A percentile compares a stretch with the other conserved stretches of the same genome.
Conservation (phyloP, 2,113 vertebrate species). For the Ovibos moschatus region DNA sequence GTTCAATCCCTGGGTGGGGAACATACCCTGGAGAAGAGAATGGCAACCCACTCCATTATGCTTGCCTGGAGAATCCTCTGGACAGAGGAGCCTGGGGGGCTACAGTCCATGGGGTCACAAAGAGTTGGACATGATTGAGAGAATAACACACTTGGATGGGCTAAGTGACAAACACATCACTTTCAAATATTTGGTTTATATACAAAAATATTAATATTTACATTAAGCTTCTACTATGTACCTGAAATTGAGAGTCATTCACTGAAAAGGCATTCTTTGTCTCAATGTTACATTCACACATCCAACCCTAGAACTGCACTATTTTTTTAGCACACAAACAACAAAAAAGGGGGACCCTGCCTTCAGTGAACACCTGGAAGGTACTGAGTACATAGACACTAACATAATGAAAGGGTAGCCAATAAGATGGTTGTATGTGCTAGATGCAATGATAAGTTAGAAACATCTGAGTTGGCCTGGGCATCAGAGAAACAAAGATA, state of each 20-base stretch:
- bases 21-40: neutral
- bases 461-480: neutral
- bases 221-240: neutral
- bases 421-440: neutral
- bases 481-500: neutral
- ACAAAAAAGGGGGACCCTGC: neutral
- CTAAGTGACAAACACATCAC: neutral
- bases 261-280: neutral
- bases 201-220: neutral
- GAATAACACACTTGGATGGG: neutral
- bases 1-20: neutral
- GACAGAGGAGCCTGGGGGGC: neutral
- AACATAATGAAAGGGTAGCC: neutral
- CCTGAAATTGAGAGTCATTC: neutral
- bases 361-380: neutral
- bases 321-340: neutral
- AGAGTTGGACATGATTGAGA: neutral
- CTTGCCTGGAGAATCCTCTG: neutral
- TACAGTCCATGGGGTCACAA: neutral
- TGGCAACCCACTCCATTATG: neutral
- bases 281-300: neutral
- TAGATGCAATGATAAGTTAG: neutral
- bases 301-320: neutral
- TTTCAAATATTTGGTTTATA: neutral
- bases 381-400: neutral